Evolutionary conservation across 2,888 invertebrate species (phyloP).

Genomic region (Nyleta sp.): DNA sequence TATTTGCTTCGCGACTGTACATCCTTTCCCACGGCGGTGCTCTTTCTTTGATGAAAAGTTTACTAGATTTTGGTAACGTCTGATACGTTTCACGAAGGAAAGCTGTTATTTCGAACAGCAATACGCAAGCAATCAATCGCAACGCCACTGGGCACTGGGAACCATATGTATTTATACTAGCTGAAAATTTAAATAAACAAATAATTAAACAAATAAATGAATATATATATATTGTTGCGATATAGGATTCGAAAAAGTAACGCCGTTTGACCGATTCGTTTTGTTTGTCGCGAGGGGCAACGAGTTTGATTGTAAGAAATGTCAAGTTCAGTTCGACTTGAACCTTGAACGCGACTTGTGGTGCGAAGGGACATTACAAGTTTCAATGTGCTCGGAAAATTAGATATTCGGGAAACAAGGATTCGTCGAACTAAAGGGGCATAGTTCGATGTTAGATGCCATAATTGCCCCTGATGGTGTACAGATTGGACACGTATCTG

Average conservation of each 20-base stretch:
- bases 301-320: too few species aligned
- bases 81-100: conserved; percentile 98
- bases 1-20: conserved; percentile 91
- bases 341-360: too few species aligned
- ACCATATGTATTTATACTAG: conserved; percentile 88
- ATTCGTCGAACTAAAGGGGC: conserved; percentile 8
- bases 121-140: conserved; percentile 95
- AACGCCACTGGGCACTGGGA: conserved; percentile 94
- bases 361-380: too few species aligned
- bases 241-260: conserved; percentile 7
- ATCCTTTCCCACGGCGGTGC: conserved; percentile 92
- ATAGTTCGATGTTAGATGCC: not conserved
- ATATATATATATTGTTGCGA: not conserved
- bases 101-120: conserved; percentile 98
- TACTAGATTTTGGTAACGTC: conserved; percentile 89
- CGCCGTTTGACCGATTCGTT: too few species aligned
- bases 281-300: too few species aligned
- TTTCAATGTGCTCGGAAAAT: too few species aligned
- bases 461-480: not conserved
- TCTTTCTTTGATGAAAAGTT: conserved; percentile 89
- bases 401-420: not conserved
- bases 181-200: too few species aligned
- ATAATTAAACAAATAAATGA: too few species aligned
- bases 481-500: conserved; percentile 6
- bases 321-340: too few species aligned